phyloP scores from a whole-genome alignment of 2,797 vertebrate species.

The Microctenopoma steveboyesi region DNA sequence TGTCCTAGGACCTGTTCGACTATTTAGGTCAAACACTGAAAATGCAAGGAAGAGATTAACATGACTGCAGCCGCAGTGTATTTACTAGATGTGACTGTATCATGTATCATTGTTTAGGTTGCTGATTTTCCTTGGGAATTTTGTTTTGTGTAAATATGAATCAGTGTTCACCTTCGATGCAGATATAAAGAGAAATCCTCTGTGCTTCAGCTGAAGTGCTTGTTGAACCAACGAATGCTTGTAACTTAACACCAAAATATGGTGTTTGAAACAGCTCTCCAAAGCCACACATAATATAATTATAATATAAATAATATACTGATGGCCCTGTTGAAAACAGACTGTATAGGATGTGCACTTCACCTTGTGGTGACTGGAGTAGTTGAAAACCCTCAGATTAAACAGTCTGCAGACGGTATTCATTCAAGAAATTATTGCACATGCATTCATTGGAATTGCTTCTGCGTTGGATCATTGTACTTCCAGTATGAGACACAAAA shows the following conservation, averaged over 20 bases:
- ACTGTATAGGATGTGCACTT: neutral
- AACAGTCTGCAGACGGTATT: neutral
- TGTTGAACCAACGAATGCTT: neutral
- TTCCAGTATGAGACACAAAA: conserved; percentile 30
- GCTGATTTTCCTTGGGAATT: neutral
- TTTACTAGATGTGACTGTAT: neutral
- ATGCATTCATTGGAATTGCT: conserved; percentile 30
- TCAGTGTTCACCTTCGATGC: neutral
- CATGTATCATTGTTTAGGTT: neutral
- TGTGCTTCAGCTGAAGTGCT: neutral
- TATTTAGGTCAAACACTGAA: conserved; percentile 21
- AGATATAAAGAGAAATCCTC: neutral
- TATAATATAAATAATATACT: neutral
- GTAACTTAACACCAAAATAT: neutral
- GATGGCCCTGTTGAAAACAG: neutral
- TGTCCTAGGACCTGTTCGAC: neutral
- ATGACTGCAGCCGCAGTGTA: neutral
- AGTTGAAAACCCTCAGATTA: neutral
- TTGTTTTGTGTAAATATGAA: neutral
- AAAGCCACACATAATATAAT: no score
- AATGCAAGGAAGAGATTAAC: neutral
- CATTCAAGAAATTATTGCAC: conserved; percentile 17
- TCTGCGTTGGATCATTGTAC: conserved; percentile 13
- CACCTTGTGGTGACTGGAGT: neutral
- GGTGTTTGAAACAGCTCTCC: neutral